These are phyloP conservation scores for Drosophila pseudotakahashii DNA, from an alignment of 2,888 invertebrate genomes.

Conservation along the genomic window DNA sequence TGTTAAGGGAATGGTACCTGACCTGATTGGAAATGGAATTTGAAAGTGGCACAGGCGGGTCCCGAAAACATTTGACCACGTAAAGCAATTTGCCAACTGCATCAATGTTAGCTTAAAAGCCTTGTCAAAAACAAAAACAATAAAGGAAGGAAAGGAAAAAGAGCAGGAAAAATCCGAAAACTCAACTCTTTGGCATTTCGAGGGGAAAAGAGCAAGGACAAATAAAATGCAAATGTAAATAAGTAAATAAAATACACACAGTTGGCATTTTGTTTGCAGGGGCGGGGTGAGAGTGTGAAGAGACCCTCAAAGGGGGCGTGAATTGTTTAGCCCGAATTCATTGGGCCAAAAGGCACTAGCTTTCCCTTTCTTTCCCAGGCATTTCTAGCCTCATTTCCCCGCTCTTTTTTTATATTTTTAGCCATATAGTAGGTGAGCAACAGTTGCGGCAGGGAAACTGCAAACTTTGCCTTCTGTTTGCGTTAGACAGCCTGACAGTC, in stretches of 20 bases:
- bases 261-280: slow-evolving; percentile 72
- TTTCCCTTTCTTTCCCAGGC: slow-evolving; percentile 10
- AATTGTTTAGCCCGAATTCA: slow-evolving; percentile 67
- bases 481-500: slow-evolving; percentile 10
- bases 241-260: slow-evolving; percentile 51
- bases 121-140: slow-evolving; percentile 53
- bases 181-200: slow-evolving; percentile 27
- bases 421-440: slow-evolving; percentile 49
- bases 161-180: slow-evolving; percentile 3
- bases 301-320: slow-evolving; percentile 43
- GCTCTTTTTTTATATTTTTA: slow-evolving; percentile 12
- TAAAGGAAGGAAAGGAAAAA: neutral
- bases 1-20: slow-evolving; percentile 23
- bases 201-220: slow-evolving; percentile 32
- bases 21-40: slow-evolving; percentile 43
- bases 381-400: neutral
- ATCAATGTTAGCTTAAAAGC: slow-evolving; percentile 60
- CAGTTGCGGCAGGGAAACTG: slow-evolving; percentile 43
- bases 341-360: slow-evolving; percentile 55
- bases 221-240: slow-evolving; percentile 55
- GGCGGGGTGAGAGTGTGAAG: slow-evolving; percentile 10
- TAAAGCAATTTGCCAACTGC: slow-evolving; percentile 48
- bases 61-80: slow-evolving; percentile 28
- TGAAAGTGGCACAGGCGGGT: slow-evolving; percentile 18
- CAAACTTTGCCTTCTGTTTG: slow-evolving; percentile 25